These are phyloP conservation scores for Unio delphinus DNA, from an alignment of 2,888 invertebrate species.

Conservation along the genomic window DNA sequence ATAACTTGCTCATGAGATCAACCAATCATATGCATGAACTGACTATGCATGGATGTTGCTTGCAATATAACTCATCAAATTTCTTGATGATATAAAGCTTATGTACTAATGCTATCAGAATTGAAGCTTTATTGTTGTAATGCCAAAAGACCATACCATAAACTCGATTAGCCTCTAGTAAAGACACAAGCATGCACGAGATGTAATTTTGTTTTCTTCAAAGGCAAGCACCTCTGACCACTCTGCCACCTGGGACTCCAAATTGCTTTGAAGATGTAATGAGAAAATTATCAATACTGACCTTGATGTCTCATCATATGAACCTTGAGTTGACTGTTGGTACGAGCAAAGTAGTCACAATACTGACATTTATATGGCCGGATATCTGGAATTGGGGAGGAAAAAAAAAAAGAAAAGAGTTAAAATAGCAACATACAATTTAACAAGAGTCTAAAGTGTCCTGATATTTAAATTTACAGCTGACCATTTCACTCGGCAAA, in stretches of 20 bases:
- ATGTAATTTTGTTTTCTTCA: neutral
- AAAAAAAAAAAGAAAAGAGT: neutral
- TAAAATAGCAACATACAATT: neutral
- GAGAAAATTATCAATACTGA: constrained; percentile 32
- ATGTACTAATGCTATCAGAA: no score
- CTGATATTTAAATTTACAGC: no score
- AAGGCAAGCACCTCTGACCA: neutral
- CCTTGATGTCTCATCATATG: constrained; percentile 73
- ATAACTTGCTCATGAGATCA: no score
- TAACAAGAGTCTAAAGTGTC: no score
- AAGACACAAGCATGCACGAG: neutral
- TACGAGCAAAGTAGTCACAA: constrained; percentile 71
- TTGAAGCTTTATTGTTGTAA: no score
- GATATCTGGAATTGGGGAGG: constrained; percentile 58
- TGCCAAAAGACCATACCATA: no score
- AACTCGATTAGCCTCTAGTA: neutral
- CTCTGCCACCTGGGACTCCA: no score
- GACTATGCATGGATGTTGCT: no score
- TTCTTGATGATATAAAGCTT: no score
- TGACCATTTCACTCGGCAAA: no score
- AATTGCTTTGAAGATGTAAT: neutral
- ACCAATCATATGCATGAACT: no score
- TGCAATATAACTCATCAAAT: no score
- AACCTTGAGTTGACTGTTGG: constrained; percentile 72
- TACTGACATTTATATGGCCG: constrained; percentile 71